Evolutionary conservation across 2,888 invertebrate genomes (phyloP).

Genomic region (Machimus atricapillus): DNA sequence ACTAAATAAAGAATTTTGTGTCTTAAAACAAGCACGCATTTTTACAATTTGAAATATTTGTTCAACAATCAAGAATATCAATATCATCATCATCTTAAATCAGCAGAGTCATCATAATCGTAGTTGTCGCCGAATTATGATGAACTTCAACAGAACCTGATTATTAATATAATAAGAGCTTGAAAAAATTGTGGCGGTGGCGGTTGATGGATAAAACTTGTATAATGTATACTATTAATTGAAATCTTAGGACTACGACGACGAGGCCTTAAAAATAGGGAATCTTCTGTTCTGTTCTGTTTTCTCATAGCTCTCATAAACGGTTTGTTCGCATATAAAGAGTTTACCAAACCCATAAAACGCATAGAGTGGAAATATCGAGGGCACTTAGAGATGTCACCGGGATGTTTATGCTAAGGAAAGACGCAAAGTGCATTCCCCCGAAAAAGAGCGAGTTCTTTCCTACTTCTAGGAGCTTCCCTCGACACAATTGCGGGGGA

Average conservation of each 20-base stretch:
- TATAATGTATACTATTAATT: neutral
- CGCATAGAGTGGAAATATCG: neutral
- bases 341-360: neutral
- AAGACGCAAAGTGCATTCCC: neutral
- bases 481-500: neutral
- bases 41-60: too few species aligned
- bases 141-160: too few species aligned
- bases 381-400: neutral
- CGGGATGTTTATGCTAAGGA: neutral
- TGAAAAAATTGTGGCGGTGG: too few species aligned
- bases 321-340: neutral
- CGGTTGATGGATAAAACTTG: too few species aligned
- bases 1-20: too few species aligned
- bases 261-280: too few species aligned
- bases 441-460: neutral
- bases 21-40: too few species aligned
- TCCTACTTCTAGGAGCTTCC: neutral
- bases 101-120: too few species aligned
- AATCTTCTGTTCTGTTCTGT: neutral
- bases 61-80: too few species aligned
- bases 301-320: neutral
- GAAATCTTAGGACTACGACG: neutral
- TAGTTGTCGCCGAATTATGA: too few species aligned
- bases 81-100: too few species aligned
- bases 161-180: too few species aligned